Percentiles rank a stretch among this genome's conserved stretches.
phyloP scores from a whole-genome alignment of 37 sponge, comb jelly and placozoan genomes.

The Chondrilla cf. caribensis region DNA sequence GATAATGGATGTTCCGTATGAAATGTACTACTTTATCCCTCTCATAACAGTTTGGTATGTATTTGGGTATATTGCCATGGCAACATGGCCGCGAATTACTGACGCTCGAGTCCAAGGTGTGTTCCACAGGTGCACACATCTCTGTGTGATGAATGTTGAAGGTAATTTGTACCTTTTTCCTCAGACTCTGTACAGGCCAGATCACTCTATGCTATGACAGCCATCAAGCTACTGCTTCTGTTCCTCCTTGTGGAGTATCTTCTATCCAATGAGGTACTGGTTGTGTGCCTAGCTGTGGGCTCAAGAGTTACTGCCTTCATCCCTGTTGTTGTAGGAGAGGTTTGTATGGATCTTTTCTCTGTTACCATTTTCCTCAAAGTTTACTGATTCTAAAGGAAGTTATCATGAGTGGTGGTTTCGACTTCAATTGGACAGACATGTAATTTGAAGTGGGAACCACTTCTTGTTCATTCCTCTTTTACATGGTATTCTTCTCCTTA shows the following conservation, averaged over 20 bases:
- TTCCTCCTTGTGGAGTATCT: too few species aligned
- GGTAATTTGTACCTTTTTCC: too few species aligned
- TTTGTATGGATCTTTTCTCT: conserved; percentile 5
- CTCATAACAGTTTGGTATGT: conserved; percentile 25
- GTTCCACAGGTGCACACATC: too few species aligned
- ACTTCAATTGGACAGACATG: conserved; percentile 27
- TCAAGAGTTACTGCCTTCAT: too few species aligned
- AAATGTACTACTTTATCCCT: conserved; percentile 27
- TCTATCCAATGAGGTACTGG: too few species aligned
- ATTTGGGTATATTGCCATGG: not conserved
- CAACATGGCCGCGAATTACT: conserved; percentile 12
- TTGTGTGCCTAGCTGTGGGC: too few species aligned
- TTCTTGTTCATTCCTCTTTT: not conserved
- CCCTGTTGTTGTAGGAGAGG: not conserved
- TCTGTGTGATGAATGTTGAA: too few species aligned
- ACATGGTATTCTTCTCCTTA: not conserved
- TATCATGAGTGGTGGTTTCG: conserved; percentile 28
- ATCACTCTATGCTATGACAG: too few species aligned
- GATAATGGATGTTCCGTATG: conserved; percentile 13
- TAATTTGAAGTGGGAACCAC: not conserved
- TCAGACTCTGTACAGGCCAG: too few species aligned
- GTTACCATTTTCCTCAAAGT: conserved; percentile 18
- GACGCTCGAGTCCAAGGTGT: not conserved
- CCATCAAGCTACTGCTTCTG: too few species aligned
- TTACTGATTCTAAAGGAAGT: not conserved